Base-by-base conservation (phyloP, 2,888 invertebrate species). In the Ptychoptera contaminata region DNA sequence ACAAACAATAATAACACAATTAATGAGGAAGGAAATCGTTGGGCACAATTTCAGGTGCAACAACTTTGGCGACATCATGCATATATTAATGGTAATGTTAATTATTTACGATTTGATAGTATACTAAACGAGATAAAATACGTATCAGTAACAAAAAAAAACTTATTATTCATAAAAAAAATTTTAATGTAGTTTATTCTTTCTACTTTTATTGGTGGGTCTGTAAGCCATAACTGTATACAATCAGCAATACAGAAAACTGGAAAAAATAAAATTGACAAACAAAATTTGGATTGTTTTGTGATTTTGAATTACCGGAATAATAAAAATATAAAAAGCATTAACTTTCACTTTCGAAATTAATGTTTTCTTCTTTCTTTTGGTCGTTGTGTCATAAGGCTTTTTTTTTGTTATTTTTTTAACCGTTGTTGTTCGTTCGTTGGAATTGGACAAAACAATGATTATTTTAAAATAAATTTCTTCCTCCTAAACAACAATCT, bases 1-100 rank as follows among this genome's bases (percentile, higher is more conserved):
- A 47, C 45, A 35, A 41, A 43, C 11, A 43, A 38, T 34, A 46
- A 48, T 37, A 49, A 47, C 16, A 47, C 36, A 41, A 45, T 42
- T 8, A 50, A 51, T 41, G 58, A 65, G 40, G 64, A 65, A 46
- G 61, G 55, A 53, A 63, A 55, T 52, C 65, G 66, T 37, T 66
- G 65, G 65, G 65, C 65, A 47, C 65, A 66, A 52, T 66, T 65
- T 55, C 65, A 66, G 56, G 65, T 65, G 54, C 65, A 66, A 49
- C 55, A 66, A 50, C 60, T 66, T 58, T 65, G 65, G 53, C 60
- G 65, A 52, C 65, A 66, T 52, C 66, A 66, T 47, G 63, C 64
- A 2, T 66, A 65, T 55, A 55, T 66, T 50, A 66, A 66, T 53
- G 65, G 65, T 66, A 66, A 49, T 16, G 35, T 46, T 37, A 23